Evolutionary conservation across 2,797 vertebrate species (phyloP).

Genomic region (Halcyon smyrnensis): DNA sequence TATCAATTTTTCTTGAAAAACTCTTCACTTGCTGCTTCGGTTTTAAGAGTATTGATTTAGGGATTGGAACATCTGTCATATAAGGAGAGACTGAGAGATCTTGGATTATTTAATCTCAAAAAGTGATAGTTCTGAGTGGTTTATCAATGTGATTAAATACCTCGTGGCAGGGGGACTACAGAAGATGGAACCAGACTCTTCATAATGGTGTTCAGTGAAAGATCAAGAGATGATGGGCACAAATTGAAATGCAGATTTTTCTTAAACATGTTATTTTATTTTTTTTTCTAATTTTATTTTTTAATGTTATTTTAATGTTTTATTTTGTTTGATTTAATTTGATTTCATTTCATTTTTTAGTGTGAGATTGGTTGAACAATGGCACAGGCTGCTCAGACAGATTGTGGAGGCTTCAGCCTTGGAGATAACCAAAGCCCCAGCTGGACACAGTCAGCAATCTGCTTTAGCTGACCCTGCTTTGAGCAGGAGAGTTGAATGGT

Average conservation of each 20-base stretch:
- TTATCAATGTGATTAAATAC: neutral
- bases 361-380: neutral
- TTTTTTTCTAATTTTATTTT: neutral
- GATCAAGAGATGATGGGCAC: neutral
- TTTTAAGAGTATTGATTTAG: neutral
- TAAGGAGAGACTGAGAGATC: neutral
- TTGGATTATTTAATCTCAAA: neutral
- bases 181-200: neutral
- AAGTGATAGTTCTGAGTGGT: neutral
- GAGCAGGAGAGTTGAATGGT: neutral
- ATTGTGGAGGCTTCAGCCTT: neutral
- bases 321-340: neutral
- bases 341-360: neutral
- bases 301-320: neutral
- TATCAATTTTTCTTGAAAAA: neutral
- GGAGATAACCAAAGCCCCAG: neutral
- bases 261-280: neutral
- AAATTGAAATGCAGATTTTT: neutral
- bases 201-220: neutral
- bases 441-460: neutral
- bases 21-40: neutral
- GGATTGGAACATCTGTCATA: neutral
- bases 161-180: neutral
- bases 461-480: neutral
- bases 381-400: neutral